Evolutionary conservation across 2,888 invertebrate genomes (phyloP).

Genomic region (Notodonta ziczac): DNA sequence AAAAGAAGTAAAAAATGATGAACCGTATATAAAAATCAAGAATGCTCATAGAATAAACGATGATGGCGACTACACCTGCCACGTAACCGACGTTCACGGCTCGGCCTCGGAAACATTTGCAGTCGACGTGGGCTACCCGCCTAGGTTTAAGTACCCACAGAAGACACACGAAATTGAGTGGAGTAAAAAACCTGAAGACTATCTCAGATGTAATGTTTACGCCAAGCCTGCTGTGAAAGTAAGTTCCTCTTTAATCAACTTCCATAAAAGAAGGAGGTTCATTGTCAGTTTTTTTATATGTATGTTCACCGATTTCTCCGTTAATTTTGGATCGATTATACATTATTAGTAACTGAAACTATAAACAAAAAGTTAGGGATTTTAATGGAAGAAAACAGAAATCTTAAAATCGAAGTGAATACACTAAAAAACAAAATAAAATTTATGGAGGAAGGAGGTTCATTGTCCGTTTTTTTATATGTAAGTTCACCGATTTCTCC

Average conservation of each 20-base stretch:
- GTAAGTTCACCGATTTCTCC: too few species aligned
- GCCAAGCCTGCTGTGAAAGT: slow-evolving; percentile 24
- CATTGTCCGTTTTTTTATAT: too few species aligned
- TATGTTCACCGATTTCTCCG: too few species aligned
- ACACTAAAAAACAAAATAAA: too few species aligned
- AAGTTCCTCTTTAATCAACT: slow-evolving; percentile 3
- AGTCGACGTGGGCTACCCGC: slow-evolving; percentile 24
- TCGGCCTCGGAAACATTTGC: slow-evolving; percentile 23
- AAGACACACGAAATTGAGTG: slow-evolving; percentile 6
- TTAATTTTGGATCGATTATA: too few species aligned
- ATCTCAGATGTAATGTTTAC: slow-evolving; percentile 18
- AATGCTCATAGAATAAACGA: slow-evolving; percentile 6
- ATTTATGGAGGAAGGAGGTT: too few species aligned
- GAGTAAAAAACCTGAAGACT: slow-evolving; percentile 13
- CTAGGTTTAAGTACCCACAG: slow-evolving; percentile 13
- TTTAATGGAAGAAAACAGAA: too few species aligned
- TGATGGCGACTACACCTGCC: slow-evolving; percentile 34
- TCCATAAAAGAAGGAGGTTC: too few species aligned
- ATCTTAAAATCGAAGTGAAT: too few species aligned
- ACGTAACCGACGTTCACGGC: slow-evolving; percentile 21
- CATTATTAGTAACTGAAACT: too few species aligned
- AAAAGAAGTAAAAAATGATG: neutral
- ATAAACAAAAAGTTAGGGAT: too few species aligned
- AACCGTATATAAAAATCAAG: slow-evolving; percentile 9
- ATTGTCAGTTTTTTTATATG: too few species aligned